phyloP scores from a whole-genome alignment of 2,797 vertebrate genomes.

The Channallabes apus region DNA sequence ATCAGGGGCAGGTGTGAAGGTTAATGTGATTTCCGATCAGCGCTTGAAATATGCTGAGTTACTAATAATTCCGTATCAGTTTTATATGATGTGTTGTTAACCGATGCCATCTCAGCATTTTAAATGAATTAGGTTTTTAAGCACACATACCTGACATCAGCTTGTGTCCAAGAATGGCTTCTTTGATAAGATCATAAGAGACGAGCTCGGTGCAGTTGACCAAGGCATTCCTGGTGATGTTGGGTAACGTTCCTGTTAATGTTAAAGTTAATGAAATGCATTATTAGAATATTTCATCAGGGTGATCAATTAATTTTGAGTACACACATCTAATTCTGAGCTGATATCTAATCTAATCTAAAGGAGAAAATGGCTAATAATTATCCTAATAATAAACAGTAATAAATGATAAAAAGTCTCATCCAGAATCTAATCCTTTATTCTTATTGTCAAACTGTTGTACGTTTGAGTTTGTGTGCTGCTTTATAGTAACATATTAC shows the following conservation, averaged over 20 bases:
- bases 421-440: not conserved
- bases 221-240: constrained; percentile 84
- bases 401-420: too few species aligned
- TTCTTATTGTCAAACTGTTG: not conserved
- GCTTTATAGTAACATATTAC: not conserved
- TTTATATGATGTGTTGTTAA: not conserved
- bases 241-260: constrained; percentile 79
- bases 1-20: too few species aligned
- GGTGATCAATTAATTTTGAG: not conserved
- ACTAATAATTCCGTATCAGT: not conserved
- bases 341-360: not conserved
- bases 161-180: constrained; percentile 77
- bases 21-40: not conserved
- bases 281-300: not conserved
- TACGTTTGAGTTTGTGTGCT: not conserved
- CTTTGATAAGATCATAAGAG: constrained; percentile 87
- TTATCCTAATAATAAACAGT: too few species aligned
- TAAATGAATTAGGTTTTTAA: not conserved
- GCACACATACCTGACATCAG: constrained; percentile 78
- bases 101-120: not conserved
- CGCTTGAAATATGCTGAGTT: not conserved
- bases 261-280: constrained; percentile 7
- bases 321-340: not conserved
- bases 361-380: too few species aligned
- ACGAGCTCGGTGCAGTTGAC: constrained; percentile 89